Conservation (phyloP, 1,140 invertebrate genomes). For the Anastrepha obliqua region DNA sequence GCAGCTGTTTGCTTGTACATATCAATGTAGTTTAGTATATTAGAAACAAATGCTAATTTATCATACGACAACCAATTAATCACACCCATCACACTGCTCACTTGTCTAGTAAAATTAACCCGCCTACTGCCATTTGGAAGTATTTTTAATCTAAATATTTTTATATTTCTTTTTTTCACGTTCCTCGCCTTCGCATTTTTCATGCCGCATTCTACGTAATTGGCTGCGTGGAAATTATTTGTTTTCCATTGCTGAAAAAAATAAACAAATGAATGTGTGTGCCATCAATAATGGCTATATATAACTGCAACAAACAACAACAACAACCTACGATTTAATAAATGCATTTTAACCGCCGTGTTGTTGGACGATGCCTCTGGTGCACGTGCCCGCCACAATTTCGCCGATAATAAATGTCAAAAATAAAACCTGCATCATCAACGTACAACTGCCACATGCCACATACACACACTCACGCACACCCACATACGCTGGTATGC, state of each 20-base stretch:
- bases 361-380: no score
- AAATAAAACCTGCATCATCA: constrained; percentile 28
- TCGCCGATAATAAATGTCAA: neutral
- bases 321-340: neutral
- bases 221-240: neutral
- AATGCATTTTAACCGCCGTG: neutral
- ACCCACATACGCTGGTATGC: neutral
- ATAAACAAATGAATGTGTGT: neutral
- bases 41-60: no score
- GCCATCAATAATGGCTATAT: neutral
- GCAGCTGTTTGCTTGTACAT: no score
- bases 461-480: neutral
- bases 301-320: neutral
- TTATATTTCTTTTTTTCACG: neutral
- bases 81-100: no score
- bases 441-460: neutral
- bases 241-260: neutral
- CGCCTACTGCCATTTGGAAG: neutral
- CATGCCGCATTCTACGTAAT: neutral
- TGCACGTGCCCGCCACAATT: neutral
- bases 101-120: neutral
- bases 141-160: neutral
- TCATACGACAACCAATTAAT: no score
- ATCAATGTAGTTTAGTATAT: no score
- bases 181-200: neutral